phyloP scores from a whole-genome alignment of 2,797 vertebrate genomes.

The Gephyroberyx darwinii region DNA sequence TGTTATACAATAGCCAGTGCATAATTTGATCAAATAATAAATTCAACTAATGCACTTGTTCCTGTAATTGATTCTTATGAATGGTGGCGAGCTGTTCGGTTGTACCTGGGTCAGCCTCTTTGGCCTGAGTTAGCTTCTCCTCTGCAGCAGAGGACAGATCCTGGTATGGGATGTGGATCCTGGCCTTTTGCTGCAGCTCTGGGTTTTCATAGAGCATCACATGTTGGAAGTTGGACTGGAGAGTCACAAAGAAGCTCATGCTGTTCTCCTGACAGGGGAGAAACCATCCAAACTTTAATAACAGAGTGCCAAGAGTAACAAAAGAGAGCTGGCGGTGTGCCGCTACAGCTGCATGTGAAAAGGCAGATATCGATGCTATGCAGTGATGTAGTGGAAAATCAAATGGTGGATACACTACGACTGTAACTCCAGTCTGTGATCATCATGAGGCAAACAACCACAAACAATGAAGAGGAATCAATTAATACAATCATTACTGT shows the following conservation, averaged over 20 bases:
- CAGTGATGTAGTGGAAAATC: background rate
- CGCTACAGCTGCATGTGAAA: background rate
- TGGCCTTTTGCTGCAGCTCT: constrained; percentile 88
- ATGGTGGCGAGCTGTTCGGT: background rate
- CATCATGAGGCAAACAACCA: too few relatives aligned
- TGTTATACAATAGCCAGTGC: too few relatives aligned
- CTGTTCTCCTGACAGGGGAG: constrained; percentile 77
- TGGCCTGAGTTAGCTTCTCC: constrained; percentile 82
- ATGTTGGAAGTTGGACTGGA: constrained; percentile 89
- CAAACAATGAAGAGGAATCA: background rate
- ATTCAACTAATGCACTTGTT: too few relatives aligned
- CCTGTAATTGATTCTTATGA: too few relatives aligned
- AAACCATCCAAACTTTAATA: background rate
- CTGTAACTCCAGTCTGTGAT: too few relatives aligned
- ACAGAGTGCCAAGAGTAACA: background rate
- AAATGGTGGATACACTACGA: too few relatives aligned
- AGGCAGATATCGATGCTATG: background rate
- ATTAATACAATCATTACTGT: too few relatives aligned
- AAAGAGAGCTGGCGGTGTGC: background rate
- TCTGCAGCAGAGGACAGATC: constrained; percentile 82
- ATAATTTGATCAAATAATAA: too few relatives aligned
- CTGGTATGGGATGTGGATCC: constrained; percentile 83
- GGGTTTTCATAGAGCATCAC: constrained; percentile 89
- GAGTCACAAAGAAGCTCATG: constrained; percentile 84
- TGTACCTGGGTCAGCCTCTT: constrained; percentile 87